These are phyloP conservation scores for Tenthredo distinguenda DNA, from an alignment of 2,888 invertebrate genomes.

Conservation along the genomic window DNA sequence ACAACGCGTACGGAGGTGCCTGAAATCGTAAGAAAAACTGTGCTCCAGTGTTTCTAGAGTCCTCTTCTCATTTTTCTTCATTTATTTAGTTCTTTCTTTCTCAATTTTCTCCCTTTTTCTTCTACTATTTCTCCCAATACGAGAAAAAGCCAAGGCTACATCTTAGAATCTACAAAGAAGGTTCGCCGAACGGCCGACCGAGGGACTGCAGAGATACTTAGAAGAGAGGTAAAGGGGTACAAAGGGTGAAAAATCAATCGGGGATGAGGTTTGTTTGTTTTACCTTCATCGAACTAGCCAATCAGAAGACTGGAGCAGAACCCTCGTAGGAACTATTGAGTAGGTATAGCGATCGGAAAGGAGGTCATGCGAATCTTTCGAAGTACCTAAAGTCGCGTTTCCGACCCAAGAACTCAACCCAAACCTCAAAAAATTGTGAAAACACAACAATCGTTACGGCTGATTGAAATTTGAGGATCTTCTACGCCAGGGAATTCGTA, in stretches of 20 bases:
- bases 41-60: not conserved
- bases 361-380: not conserved
- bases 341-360: not conserved
- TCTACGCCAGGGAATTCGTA: not conserved
- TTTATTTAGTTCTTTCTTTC: not conserved
- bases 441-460: not conserved
- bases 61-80: slow-evolving; percentile 8
- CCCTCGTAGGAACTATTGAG: not conserved
- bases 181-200: not conserved
- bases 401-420: not conserved
- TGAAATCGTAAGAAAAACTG: slow-evolving; percentile 17
- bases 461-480: not conserved
- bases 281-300: slow-evolving; percentile 25
- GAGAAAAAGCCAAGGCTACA: slow-evolving; percentile 18
- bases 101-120: not conserved
- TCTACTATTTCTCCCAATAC: not conserved
- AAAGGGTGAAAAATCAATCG: slow-evolving; percentile 42
- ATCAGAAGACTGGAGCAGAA: slow-evolving; percentile 10
- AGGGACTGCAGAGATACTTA: not conserved
- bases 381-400: slow-evolving; percentile 20
- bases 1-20: not conserved
- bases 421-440: not conserved
- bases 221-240: not conserved
- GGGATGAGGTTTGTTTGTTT: slow-evolving; percentile 37
- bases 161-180: not conserved